Evolutionary conservation across 2,888 invertebrate genomes (phyloP).

Genomic region (Carcina quercana): DNA sequence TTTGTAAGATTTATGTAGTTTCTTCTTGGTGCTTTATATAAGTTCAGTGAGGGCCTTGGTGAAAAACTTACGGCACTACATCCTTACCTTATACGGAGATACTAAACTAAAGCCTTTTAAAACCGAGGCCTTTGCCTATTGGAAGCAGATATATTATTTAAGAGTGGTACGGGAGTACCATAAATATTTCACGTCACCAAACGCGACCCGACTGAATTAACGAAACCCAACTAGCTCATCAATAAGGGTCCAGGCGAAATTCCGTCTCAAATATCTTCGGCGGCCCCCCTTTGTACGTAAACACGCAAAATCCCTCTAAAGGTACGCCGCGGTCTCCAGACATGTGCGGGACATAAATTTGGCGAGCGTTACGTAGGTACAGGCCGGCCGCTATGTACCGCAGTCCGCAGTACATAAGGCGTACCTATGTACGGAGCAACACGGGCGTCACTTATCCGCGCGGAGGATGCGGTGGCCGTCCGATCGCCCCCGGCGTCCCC

Average conservation of each 20-base stretch:
- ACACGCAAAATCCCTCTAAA: conserved; percentile 73
- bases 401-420: conserved; percentile 58
- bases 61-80: too few relatives aligned
- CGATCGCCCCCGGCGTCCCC: conserved; percentile 54
- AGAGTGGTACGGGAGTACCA: conserved; percentile 1
- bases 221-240: conserved; percentile 45
- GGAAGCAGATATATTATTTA: too few relatives aligned
- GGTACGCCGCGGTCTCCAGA: conserved; percentile 72
- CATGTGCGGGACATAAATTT: conserved; percentile 75
- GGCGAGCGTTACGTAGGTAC: conserved; percentile 69
- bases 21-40: too few relatives aligned
- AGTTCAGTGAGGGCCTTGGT: too few relatives aligned
- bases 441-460: conserved; percentile 74
- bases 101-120: too few relatives aligned
- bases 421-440: conserved; percentile 65
- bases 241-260: conserved; percentile 64
- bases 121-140: too few relatives aligned
- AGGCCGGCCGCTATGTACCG: conserved; percentile 60
- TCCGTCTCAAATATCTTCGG: conserved; percentile 64
- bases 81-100: too few relatives aligned
- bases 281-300: conserved; percentile 59
- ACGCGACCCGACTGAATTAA: conserved; percentile 29
- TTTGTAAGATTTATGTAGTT: too few relatives aligned
- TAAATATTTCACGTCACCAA: conserved; percentile 8
- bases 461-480: conserved; percentile 72